Conservation (phyloP, 2,113 vertebrate species). For the Nycticebus coucang region DNA sequence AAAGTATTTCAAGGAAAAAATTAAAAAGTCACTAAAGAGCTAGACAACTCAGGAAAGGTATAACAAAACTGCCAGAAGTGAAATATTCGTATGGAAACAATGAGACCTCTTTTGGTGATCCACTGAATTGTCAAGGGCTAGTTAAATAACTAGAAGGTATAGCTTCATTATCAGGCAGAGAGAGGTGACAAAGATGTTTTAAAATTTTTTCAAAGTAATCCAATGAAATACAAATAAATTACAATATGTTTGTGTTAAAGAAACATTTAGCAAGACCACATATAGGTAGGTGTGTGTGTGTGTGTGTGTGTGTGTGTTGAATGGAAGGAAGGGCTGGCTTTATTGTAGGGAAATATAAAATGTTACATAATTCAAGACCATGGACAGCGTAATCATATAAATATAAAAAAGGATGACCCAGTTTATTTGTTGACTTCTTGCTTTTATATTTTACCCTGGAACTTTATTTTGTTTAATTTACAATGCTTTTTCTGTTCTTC, state of each 20-base stretch:
- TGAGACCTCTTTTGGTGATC: conserved; percentile 64
- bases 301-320: not conserved
- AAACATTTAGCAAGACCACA: conserved; percentile 53
- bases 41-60: too few species aligned
- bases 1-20: too few species aligned
- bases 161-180: not conserved
- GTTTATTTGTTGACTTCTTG: conserved; percentile 40
- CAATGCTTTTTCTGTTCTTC: not conserved
- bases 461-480: not conserved
- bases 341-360: conserved; percentile 53
- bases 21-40: too few species aligned
- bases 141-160: conserved; percentile 11
- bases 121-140: conserved; percentile 59
- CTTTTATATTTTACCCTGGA: not conserved
- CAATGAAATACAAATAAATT: conserved; percentile 61
- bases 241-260: not conserved
- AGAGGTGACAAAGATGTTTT: conserved; percentile 52
- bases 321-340: not conserved
- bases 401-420: conserved; percentile 22
- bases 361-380: conserved; percentile 40
- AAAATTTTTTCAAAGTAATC: not conserved
- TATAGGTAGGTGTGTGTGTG: not conserved
- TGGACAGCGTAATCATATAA: conserved; percentile 20
- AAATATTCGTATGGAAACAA: conserved; percentile 66
- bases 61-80: too few species aligned